Conservation (phyloP, 1,140 invertebrate species). For the Drosophila eugracilis region DNA sequence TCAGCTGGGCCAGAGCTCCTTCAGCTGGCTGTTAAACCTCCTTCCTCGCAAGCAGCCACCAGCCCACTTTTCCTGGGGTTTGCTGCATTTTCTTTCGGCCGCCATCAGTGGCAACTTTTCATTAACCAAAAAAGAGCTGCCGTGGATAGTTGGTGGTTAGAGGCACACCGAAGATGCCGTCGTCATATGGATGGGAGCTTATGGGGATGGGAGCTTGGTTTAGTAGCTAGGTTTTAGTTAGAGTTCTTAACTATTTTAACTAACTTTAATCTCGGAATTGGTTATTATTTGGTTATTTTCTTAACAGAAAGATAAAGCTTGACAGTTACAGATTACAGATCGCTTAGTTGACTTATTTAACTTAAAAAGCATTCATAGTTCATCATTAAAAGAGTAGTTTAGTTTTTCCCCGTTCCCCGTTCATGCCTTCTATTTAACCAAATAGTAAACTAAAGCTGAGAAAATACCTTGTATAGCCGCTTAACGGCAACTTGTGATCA, state of each 20-base stretch:
- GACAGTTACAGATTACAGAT: too few relatives aligned
- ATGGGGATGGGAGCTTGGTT: too few relatives aligned
- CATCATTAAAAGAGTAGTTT: not conserved
- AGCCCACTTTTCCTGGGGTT: slow-evolving; percentile 4
- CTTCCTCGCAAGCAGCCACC: not conserved
- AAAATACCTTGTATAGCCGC: not conserved
- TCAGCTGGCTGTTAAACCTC: slow-evolving; percentile 5
- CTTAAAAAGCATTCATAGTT: too few relatives aligned
- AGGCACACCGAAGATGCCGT: slow-evolving; percentile 11
- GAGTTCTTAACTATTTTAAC: too few relatives aligned
- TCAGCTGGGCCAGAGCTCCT: slow-evolving; percentile 53
- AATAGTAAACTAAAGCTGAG: slow-evolving; percentile 16
- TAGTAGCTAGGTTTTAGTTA: too few relatives aligned
- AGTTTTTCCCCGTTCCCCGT: not conserved
- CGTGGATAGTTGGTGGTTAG: too few relatives aligned
- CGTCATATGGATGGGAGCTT: too few relatives aligned
- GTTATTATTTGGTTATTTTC: too few relatives aligned
- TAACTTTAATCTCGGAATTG: too few relatives aligned
- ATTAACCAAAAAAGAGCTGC: slow-evolving; percentile 51
- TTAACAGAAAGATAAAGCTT: too few relatives aligned
- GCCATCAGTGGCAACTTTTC: slow-evolving; percentile 69
- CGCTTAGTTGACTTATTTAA: too few relatives aligned
- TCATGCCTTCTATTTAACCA: not conserved
- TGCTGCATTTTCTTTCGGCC: slow-evolving; percentile 39
- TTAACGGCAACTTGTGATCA: slow-evolving; percentile 58